Percentiles rank a stretch among this genome's conserved stretches.
Evolutionary conservation across 2,113 vertebrate genomes (phyloP).

Genomic region (Leptosomus discolor): DNA sequence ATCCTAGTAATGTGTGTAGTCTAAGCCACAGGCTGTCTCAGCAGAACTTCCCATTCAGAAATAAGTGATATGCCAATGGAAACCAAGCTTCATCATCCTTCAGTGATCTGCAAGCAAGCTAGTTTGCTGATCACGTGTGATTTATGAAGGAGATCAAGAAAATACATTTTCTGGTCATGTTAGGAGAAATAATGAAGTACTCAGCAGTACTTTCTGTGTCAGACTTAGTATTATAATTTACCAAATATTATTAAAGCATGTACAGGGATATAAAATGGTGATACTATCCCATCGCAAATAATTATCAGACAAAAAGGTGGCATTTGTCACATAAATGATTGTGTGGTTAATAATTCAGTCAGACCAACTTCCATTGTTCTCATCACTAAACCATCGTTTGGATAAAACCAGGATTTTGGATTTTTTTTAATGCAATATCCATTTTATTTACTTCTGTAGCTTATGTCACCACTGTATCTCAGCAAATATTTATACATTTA

Average conservation of each 20-base stretch:
- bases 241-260: background rate
- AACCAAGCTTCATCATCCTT: constrained; percentile 9
- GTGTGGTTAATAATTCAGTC: background rate
- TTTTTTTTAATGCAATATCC: background rate
- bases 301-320: background rate
- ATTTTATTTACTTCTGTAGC: background rate
- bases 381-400: accelerated
- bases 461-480: background rate
- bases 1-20: background rate
- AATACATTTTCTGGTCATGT: background rate
- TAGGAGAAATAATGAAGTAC: background rate
- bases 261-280: background rate
- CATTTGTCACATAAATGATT: background rate
- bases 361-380: background rate
- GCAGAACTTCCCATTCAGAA: constrained; percentile 15
- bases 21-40: background rate
- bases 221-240: background rate
- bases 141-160: constrained; percentile 18
- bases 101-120: background rate
- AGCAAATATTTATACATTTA: background rate
- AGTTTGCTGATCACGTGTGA: background rate
- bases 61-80: background rate
- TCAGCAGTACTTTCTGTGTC: background rate
- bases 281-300: background rate
- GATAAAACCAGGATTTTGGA: background rate